Evolutionary conservation across 1,140 invertebrate species (phyloP).

Genomic region (Trypoxylus dichotomus): DNA sequence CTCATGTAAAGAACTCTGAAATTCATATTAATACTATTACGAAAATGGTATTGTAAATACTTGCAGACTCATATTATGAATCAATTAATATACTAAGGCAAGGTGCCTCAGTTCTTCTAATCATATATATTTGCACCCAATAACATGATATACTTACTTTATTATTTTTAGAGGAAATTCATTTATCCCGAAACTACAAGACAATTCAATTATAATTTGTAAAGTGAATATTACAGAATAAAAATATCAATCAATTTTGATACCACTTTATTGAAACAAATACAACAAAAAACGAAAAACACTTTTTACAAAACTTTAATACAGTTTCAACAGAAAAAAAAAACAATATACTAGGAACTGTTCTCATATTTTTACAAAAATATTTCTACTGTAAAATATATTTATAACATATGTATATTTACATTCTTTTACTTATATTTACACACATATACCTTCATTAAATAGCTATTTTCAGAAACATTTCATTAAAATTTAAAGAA

Average conservation of each 20-base stretch:
- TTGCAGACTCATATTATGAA: too few species aligned
- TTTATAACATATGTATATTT: conserved; percentile 21
- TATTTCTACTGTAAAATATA: conserved; percentile 30
- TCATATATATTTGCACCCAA: too few species aligned
- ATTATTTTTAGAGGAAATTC: background rate
- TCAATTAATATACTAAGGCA: too few species aligned
- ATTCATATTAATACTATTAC: background rate
- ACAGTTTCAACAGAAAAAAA: conserved; percentile 24
- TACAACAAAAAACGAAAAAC: conserved; percentile 29
- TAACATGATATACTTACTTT: too few species aligned
- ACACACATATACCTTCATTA: conserved; percentile 8
- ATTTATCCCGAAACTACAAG: background rate
- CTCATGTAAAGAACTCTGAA: background rate
- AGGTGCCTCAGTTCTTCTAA: too few species aligned
- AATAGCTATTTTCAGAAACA: background rate
- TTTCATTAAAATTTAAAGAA: conserved; percentile 8
- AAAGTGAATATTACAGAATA: background rate
- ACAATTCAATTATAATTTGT: background rate
- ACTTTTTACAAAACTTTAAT: conserved; percentile 26
- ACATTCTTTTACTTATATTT: conserved; percentile 10
- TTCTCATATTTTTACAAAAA: conserved; percentile 28
- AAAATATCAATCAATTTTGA: conserved; percentile 25
- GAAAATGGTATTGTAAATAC: too few species aligned
- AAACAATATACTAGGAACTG: conserved; percentile 31
- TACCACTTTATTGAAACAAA: conserved; percentile 27